Evolutionary conservation across 1,140 invertebrate genomes (phyloP), one percentile per base, ranked within the genome.

Genomic region (Drosophila kurseongensis): DNA sequence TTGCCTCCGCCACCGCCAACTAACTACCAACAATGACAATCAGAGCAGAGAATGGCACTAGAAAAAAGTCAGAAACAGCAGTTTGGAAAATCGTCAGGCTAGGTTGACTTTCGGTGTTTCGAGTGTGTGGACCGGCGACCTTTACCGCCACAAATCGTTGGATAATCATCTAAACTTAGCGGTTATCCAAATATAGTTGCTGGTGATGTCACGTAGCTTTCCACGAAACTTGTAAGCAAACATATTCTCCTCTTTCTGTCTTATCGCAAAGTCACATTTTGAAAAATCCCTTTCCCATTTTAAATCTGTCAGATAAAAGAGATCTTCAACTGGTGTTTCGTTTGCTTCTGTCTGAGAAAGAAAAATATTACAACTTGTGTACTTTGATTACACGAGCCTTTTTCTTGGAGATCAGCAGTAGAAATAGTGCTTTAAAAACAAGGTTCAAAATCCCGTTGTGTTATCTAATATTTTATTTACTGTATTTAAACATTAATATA

Each of bases 1-100:
- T 81, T 72, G 61, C 44, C 50, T 29, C 40, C 18, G 8, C 4
- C 1, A 1, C 10, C 8, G 29, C 6, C 29, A 32, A 32, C 29
- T 8, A 40, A n/a, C 54, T 27, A 35, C 42, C 35, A 66, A 58
- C 63, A 51, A 69, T 71, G 65, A 67, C 79, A 88, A 86, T 76
- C 84, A 86, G 83, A 86, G 83, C 83, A 79, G 67, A 62, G 77
- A 73, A 42, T 51, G 61, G 35, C 36, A 47, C 18, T 45, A 35
- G 18, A 62, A 44, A 58, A 48, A 9, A 13, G 16, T 7, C n/a
- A 41, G 27, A 35, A 54, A 45, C 1, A 48, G 35, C 29, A 18
- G 36, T 32, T 45, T 13, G 67, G 35, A 32, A 65, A 73, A 65
- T 48, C 40, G 79, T 85, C 65, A 78, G 41, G 82, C 82, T 75